Conservation (phyloP, 2,113 vertebrate genomes). For the Stigmatopora argus region DNA sequence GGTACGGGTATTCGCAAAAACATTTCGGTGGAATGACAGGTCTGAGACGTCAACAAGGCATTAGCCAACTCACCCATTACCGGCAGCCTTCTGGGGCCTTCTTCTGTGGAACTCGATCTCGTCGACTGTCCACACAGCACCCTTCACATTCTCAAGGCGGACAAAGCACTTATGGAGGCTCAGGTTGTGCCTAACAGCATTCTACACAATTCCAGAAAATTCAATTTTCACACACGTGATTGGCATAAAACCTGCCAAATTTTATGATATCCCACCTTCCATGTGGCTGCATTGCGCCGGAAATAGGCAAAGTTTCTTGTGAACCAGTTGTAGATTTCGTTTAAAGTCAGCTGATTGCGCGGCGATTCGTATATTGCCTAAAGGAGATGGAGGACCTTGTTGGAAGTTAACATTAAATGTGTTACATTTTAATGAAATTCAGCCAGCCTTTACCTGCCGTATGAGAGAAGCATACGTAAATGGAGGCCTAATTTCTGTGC, state of each 20-base stretch:
- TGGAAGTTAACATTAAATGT: not conserved
- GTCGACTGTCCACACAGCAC: constrained; percentile 89
- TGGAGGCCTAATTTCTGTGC: constrained; percentile 93
- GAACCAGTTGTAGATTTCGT: constrained; percentile 99
- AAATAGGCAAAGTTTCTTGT: constrained; percentile 98
- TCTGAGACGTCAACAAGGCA: constrained; percentile 6
- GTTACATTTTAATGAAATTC: not conserved
- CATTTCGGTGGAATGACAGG: not conserved
- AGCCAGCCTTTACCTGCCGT: constrained; percentile 82
- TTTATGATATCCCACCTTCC: constrained; percentile 78
- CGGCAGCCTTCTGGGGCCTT: constrained; percentile 95
- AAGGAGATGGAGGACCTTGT: constrained; percentile 17
- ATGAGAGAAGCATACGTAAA: constrained; percentile 98
- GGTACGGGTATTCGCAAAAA: not conserved
- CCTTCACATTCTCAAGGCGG: constrained; percentile 73
- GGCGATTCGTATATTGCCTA: constrained; percentile 97
- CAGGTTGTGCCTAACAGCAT: constrained; percentile 75
- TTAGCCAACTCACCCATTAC: constrained; percentile 71
- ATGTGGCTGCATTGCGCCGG: constrained; percentile 95
- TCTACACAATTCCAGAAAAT: constrained; percentile 46
- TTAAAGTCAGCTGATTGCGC: constrained; percentile 97
- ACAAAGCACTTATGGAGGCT: constrained; percentile 78
- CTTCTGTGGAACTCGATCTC: constrained; percentile 98
- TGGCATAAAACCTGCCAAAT: not conserved
- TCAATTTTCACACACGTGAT: not conserved